A percentile compares a stretch with the other conserved stretches of the same genome.
These are phyloP conservation scores for Trissoscelio sp. DNA, from an alignment of 2,888 invertebrate species.

Conservation along the genomic window DNA sequence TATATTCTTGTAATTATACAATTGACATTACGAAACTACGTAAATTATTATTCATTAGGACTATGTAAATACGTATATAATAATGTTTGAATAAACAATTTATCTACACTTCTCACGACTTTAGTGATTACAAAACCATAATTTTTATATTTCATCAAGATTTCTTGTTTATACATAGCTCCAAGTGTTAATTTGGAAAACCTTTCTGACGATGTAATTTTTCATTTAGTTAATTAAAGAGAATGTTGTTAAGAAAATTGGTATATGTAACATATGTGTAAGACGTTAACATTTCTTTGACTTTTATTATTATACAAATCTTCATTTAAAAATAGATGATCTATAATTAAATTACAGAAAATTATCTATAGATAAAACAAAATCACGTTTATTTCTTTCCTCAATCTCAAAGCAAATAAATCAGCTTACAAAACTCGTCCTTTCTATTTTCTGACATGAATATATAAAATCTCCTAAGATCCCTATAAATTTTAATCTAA, in stretches of 20 bases:
- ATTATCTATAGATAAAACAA: no score
- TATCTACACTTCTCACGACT: conserved; percentile 22
- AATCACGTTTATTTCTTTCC: no score
- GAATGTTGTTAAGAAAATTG: no score
- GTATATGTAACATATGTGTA: no score
- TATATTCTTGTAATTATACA: conserved; percentile 46
- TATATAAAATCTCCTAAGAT: no score
- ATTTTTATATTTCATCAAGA: conserved; percentile 6
- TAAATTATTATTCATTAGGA: conserved; percentile 26
- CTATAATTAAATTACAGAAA: no score
- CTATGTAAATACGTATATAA: conserved; percentile 38
- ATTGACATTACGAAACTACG: conserved; percentile 47
- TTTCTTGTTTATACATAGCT: neutral
- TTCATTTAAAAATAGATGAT: no score
- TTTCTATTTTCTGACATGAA: no score
- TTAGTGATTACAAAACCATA: conserved; percentile 25
- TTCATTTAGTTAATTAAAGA: neutral
- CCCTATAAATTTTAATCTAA: neutral
- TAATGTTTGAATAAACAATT: conserved; percentile 46
- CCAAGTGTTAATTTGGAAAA: neutral
- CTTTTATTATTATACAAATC: no score
- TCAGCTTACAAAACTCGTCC: no score
- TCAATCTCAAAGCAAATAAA: no score
- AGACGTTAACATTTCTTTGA: no score
- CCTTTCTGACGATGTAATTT: neutral